Evolutionary conservation across 2,888 invertebrate species (phyloP).

Genomic region (Pheosia gnoma): DNA sequence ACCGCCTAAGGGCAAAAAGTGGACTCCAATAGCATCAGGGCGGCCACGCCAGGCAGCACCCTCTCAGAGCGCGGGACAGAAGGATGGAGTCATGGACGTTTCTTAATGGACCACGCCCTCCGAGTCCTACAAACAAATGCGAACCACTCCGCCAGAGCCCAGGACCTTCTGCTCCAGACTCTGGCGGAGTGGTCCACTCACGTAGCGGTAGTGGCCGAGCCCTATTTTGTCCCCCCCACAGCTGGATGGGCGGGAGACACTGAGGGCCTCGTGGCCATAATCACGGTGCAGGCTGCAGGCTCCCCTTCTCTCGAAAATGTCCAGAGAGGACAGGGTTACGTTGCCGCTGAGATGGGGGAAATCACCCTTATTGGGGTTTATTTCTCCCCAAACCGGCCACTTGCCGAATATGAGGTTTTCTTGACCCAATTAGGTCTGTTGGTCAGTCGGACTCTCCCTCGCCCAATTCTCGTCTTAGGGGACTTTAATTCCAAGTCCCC

Average conservation of each 20-base stretch:
- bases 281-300: no score
- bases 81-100: no score
- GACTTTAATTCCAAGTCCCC: not conserved
- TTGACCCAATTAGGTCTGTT: constrained; percentile 12
- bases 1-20: no score
- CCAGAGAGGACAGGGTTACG: constrained; percentile 11
- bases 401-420: constrained; percentile 24
- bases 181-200: constrained; percentile 11
- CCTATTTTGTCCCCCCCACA: constrained; percentile 1
- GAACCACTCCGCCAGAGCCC: constrained; percentile 13
- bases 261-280: constrained; percentile 3
- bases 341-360: constrained; percentile 9
- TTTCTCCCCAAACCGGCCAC: constrained; percentile 29
- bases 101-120: no score
- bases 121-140: constrained; percentile 12
- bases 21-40: no score
- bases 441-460: constrained; percentile 9
- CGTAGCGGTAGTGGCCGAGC: constrained; percentile 11
- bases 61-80: no score
- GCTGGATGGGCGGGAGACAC: not conserved
- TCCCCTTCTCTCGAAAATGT: no score
- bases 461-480: constrained; percentile 8
- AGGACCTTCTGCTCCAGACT: constrained; percentile 12
- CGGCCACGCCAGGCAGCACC: no score
- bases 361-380: constrained; percentile 18